These are phyloP conservation scores for Aphelenchoides besseyi DNA, from an alignment of 1,140 invertebrate species.

Conservation along the genomic window DNA sequence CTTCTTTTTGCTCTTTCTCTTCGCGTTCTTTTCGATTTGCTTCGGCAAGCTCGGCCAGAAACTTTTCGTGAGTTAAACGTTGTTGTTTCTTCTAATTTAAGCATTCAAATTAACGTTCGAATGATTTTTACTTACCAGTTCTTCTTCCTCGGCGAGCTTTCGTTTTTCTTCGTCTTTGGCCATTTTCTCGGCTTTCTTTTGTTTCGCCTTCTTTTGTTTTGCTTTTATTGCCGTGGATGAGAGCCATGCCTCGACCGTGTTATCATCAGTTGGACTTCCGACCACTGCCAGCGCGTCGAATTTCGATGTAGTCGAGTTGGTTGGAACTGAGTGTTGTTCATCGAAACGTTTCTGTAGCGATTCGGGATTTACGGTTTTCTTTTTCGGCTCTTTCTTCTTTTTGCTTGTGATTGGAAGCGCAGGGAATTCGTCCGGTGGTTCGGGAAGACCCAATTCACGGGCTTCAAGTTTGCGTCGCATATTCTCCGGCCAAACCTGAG, in stretches of 20 bases:
- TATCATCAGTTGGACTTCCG: slow-evolving; percentile 1
- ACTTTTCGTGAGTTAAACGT: slow-evolving; percentile 9
- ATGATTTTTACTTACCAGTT: neutral
- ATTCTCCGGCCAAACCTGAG: slow-evolving; percentile 14
- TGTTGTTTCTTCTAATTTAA: neutral
- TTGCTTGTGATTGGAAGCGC: neutral
- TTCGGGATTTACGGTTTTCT: slow-evolving; percentile 7
- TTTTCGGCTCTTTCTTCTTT: slow-evolving; percentile 20
- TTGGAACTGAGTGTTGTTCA: neutral
- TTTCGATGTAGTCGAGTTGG: neutral
- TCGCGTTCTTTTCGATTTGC: neutral
- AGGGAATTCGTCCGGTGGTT: slow-evolving; percentile 9
- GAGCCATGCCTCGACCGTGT: neutral
- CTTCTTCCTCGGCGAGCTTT: neutral
- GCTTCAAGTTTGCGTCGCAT: slow-evolving; percentile 18
- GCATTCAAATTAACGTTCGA: neutral
- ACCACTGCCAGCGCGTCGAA: neutral
- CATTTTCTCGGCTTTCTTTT: slow-evolving; percentile 14
- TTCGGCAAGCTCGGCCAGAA: slow-evolving; percentile 2
- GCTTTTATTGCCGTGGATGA: slow-evolving; percentile 15
- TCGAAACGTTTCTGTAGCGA: neutral
- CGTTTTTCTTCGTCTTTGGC: neutral
- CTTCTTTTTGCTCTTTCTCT: neutral
- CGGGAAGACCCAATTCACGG: slow-evolving; percentile 8
- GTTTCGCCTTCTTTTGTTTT: slow-evolving; percentile 10